phyloP scores from a whole-genome alignment of 2,888 invertebrate species.

The Drosophila monieri region DNA sequence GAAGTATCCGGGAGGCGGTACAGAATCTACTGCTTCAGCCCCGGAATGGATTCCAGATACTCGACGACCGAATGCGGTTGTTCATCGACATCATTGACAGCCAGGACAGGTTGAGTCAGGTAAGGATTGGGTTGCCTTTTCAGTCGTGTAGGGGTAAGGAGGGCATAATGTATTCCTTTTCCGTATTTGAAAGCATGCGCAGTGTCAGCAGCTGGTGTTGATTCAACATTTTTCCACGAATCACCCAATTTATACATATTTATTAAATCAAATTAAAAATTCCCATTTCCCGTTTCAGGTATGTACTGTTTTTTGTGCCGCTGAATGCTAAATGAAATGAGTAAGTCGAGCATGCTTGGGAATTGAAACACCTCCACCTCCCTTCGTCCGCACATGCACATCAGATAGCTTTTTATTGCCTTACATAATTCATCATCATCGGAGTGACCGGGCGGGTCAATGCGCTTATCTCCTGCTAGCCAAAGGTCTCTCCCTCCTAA shows the following conservation, averaged over 20 bases:
- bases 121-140: constrained; percentile 79
- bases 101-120: constrained; percentile 92
- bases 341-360: constrained; percentile 39
- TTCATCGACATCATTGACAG: constrained; percentile 93
- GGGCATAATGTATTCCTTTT: neutral
- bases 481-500: constrained; percentile 8
- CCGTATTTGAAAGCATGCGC: neutral
- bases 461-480: constrained; percentile 41
- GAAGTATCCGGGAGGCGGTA: constrained; percentile 89
- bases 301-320: constrained; percentile 24
- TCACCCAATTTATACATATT: neutral
- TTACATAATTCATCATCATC: constrained; percentile 36
- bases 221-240: neutral
- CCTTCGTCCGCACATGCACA: constrained; percentile 4
- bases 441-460: constrained; percentile 33
- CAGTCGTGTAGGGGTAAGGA: neutral
- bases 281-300: constrained; percentile 48
- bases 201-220: constrained; percentile 47
- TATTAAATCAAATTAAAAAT: neutral
- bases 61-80: constrained; percentile 90
- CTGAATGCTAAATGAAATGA: constrained; percentile 2
- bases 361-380: constrained; percentile 7
- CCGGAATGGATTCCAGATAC: constrained; percentile 90
- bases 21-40: constrained; percentile 88
- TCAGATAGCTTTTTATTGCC: constrained; percentile 34